Evolutionary conservation across 2,888 invertebrate genomes (phyloP).

Genomic region (Entomobrya multifasciata): DNA sequence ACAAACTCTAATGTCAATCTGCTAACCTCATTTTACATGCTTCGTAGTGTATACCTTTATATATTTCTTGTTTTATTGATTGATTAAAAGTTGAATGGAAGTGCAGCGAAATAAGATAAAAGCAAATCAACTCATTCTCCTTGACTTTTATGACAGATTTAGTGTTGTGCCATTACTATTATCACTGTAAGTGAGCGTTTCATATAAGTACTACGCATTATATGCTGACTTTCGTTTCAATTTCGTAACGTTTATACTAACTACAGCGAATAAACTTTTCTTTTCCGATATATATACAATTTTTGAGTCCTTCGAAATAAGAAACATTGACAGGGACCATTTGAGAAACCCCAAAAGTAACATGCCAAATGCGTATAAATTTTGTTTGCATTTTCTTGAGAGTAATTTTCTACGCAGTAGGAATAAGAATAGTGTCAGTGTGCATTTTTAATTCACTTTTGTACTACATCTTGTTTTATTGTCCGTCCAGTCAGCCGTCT

Average conservation of each 20-base stretch:
- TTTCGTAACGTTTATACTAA: too few relatives aligned
- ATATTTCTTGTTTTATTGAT: conserved; percentile 9
- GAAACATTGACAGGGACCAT: conserved; percentile 29
- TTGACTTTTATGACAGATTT: conserved; percentile 61
- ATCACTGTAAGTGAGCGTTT: too few relatives aligned
- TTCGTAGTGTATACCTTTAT: neutral
- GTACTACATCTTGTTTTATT: too few relatives aligned
- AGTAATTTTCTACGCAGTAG: conserved; percentile 57
- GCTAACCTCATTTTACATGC: too few relatives aligned
- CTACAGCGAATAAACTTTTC: too few relatives aligned
- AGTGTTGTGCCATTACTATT: conserved; percentile 49
- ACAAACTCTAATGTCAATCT: too few relatives aligned
- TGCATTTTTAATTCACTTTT: neutral
- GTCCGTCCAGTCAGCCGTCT: neutral
- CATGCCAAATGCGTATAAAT: conserved; percentile 23
- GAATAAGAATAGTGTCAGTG: neutral
- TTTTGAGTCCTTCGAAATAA: conserved; percentile 13
- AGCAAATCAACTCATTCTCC: conserved; percentile 62
- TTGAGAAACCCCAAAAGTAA: conserved; percentile 37
- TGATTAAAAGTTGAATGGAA: conserved; percentile 45
- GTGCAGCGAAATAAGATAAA: neutral
- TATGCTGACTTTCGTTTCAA: too few relatives aligned
- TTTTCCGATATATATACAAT: neutral
- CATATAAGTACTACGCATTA: neutral
- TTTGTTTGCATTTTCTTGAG: conserved; percentile 24